Percentiles rank a stretch among this genome's conserved stretches.
phyloP scores from a whole-genome alignment of 2,113 vertebrate genomes.

The Cyprinodon tularosa region DNA sequence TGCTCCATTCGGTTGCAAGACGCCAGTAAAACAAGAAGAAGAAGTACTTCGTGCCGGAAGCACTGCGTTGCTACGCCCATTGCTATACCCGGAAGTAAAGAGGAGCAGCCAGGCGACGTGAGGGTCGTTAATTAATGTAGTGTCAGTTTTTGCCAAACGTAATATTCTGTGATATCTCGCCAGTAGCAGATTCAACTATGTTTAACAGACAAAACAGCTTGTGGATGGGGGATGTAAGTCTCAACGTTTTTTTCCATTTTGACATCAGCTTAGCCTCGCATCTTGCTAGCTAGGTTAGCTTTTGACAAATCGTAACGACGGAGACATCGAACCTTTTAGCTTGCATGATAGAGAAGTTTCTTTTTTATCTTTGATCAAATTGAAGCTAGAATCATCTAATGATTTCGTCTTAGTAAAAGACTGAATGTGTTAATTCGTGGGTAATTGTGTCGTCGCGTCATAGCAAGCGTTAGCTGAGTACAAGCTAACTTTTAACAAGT shows the following conservation, averaged over 20 bases:
- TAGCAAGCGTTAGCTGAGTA: background rate
- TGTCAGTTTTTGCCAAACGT: background rate
- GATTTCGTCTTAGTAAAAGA: background rate
- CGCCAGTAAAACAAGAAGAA: too few species aligned
- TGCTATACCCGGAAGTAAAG: background rate
- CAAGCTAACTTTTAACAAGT: background rate
- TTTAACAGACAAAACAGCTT: constrained; percentile 83
- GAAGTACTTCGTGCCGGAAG: background rate
- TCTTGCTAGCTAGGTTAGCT: constrained; percentile 26
- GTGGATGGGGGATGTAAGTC: constrained; percentile 85
- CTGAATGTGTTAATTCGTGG: background rate
- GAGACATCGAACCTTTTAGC: background rate
- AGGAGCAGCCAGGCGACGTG: background rate
- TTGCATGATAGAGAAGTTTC: background rate
- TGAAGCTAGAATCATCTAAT: background rate
- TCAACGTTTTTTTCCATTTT: constrained; percentile 6
- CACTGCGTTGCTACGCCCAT: too few species aligned
- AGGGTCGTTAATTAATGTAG: background rate
- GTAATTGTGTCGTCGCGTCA: background rate
- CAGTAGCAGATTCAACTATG: constrained; percentile 61
- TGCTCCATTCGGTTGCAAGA: too few species aligned
- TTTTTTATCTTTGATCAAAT: background rate
- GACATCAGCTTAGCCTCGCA: constrained; percentile 32
- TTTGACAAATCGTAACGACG: background rate
- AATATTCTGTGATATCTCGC: accelerated